Conservation (phyloP, 1,140 invertebrate genomes). For the Daktulosphaira vitifoliae region DNA sequence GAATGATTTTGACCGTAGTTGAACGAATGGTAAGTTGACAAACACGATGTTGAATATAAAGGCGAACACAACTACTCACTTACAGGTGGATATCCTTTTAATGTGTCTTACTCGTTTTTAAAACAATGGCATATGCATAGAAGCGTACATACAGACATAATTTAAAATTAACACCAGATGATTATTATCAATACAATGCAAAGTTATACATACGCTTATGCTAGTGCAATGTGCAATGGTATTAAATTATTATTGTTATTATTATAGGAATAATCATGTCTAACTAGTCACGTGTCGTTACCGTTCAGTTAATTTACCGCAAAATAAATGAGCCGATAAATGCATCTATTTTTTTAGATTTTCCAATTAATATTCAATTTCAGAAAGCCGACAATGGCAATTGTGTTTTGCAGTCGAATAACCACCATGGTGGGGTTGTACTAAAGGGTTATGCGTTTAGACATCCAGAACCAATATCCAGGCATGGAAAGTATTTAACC, state of each 20-base stretch:
- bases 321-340: conserved; percentile 7
- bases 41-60: too few species aligned
- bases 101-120: too few species aligned
- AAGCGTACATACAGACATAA: neutral
- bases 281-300: neutral
- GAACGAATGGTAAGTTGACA: too few species aligned
- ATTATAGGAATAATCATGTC: too few species aligned
- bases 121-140: too few species aligned
- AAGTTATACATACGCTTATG: neutral
- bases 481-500: too few species aligned
- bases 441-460: too few species aligned
- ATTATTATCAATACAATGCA: neutral
- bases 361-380: conserved; percentile 13
- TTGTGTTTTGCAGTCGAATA: neutral
- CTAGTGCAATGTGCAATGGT: too few species aligned
- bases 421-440: neutral
- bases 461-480: too few species aligned
- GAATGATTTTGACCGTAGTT: neutral
- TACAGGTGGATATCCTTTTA: neutral
- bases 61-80: too few species aligned
- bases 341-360: conserved; percentile 1
- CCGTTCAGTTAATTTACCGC: neutral
- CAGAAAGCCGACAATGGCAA: neutral
- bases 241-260: too few species aligned
- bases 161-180: conserved; percentile 3